Evolutionary conservation across 2,888 invertebrate genomes (phyloP).

Genomic region (Pocota personata): DNA sequence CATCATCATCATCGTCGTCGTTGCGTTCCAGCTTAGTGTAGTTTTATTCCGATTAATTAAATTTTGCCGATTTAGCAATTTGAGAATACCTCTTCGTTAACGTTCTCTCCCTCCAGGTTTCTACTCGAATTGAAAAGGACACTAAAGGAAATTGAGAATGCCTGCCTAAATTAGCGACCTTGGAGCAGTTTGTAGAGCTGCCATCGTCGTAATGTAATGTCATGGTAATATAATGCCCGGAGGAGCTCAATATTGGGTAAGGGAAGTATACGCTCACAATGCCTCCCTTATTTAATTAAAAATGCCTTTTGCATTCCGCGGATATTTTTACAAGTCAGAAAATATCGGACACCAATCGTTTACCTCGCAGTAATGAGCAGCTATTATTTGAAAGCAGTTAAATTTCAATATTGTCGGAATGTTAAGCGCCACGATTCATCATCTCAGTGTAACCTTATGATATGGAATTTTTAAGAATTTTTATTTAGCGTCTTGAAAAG

Average conservation of each 20-base stretch:
- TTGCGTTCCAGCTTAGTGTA: conserved; percentile 28
- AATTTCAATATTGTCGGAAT: neutral
- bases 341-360: neutral
- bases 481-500: no score
- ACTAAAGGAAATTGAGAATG: conserved; percentile 19
- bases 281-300: conserved; percentile 43
- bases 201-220: conserved; percentile 24
- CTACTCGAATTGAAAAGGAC: conserved; percentile 12
- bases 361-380: neutral
- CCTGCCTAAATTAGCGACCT: conserved; percentile 30
- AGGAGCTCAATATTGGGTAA: conserved; percentile 10
- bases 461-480: no score
- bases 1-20: conserved; percentile 29
- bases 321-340: neutral
- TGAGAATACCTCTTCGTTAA: conserved; percentile 47
- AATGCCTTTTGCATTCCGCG: conserved; percentile 29
- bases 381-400: neutral
- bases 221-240: conserved; percentile 33
- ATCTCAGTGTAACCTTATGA: no score
- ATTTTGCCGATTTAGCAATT: conserved; percentile 55
- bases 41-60: conserved; percentile 66
- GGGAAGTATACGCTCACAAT: neutral
- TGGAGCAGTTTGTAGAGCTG: conserved; percentile 1
- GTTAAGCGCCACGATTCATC: no score
- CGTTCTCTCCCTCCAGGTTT: neutral